Evolutionary conservation across 2,797 vertebrate genomes (phyloP), one percentile per base, ranked within the genome.

Genomic region (Podargus strigoides): DNA sequence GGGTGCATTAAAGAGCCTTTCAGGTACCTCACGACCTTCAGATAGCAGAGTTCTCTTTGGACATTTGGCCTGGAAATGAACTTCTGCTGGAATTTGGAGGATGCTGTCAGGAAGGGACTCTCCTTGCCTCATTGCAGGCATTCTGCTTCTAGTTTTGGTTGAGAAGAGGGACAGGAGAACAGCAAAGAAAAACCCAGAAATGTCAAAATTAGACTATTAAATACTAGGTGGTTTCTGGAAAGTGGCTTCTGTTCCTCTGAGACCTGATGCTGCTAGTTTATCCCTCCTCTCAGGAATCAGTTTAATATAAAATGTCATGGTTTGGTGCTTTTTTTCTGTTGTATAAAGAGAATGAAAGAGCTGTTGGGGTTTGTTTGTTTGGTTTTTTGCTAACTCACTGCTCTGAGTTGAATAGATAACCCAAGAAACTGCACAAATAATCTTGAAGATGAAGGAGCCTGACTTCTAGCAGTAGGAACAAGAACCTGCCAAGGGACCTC

Each of bases 1-100:
- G 24, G 3, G 3, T 24, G 8, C 0, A 3, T 28, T 21, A 13
- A n/a, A 67, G 36, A 21, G 3, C 7, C n/a, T 36, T 20, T 10
- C 5, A 1, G 14, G 50, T 1, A 8, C 3, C 8, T 27, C 13
- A 0, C 7, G 23, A 9, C 5, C 18, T 37, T 28, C 42, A 49
- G 14, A 6, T 32, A n/a, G 12, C 64, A 16, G 42, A 19, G 14
- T 3, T 73, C 64, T 26, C 60, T 34, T 30, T 4, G 23, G 32
- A 12, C 4, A 2, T 15, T 39, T 4, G 34, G 14, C 15, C 26
- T 49, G 60, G 68, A 59, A 59, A 37, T 1, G 0, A 67, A 14
- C 7, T 41, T 27, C 27, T 32, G 27, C 3, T 19, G 6, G 60
- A 42, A 37, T 53, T 32, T 10, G 14, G 50, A 76, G 27, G 44